Conservation (phyloP, 2,797 vertebrate genomes). For the Orestias chungarensis region DNA sequence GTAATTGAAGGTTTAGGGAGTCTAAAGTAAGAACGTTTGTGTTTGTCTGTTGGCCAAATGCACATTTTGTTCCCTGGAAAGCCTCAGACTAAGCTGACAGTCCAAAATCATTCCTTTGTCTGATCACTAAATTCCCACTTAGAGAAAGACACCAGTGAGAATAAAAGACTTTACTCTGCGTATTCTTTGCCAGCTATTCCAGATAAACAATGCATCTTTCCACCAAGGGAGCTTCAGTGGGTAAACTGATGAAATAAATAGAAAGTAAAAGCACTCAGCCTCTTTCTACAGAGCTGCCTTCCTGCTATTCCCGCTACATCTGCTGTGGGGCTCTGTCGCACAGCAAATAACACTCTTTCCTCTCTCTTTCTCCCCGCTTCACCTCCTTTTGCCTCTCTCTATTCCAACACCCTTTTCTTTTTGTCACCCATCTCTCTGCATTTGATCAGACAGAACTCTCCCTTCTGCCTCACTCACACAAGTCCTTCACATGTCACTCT, state of each 20-base stretch:
- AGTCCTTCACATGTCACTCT: slow-evolving; percentile 63
- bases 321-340: slow-evolving; percentile 84
- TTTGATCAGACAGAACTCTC: slow-evolving; percentile 59
- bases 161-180: slow-evolving; percentile 16
- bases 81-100: slow-evolving; percentile 18
- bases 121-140: slow-evolving; percentile 16
- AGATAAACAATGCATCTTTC: slow-evolving; percentile 13
- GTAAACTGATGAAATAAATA: slow-evolving; percentile 30
- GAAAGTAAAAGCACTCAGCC: slow-evolving; percentile 18
- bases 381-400: slow-evolving; percentile 36
- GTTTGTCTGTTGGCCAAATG: neutral
- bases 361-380: slow-evolving; percentile 41
- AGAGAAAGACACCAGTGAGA: slow-evolving; percentile 5
- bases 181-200: slow-evolving; percentile 16
- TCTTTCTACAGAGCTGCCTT: slow-evolving; percentile 20
- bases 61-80: slow-evolving; percentile 6
- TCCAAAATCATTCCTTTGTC: neutral
- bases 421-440: slow-evolving; percentile 55
- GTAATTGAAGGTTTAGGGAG: neutral
- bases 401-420: slow-evolving; percentile 53
- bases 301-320: slow-evolving; percentile 78
- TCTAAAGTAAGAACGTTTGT: neutral
- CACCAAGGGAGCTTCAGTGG: neutral
- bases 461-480: slow-evolving; percentile 27
- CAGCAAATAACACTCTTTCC: slow-evolving; percentile 71